These are phyloP conservation scores for Macrophya alboannulata DNA, from an alignment of 2,888 invertebrate species.

Conservation along the genomic window DNA sequence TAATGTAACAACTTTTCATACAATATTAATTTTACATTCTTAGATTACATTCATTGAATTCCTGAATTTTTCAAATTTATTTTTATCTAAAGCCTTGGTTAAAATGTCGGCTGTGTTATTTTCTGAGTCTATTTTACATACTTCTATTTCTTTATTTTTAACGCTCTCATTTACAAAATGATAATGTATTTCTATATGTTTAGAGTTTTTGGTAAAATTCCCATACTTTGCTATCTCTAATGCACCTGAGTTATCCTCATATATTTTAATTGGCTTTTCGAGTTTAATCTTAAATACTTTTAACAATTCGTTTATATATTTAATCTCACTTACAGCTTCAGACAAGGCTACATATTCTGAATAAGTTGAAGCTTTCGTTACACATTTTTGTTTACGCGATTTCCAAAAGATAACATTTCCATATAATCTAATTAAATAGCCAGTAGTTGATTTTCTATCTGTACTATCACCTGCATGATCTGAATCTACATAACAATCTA, in stretches of 20 bases:
- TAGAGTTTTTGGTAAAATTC: neutral
- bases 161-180: neutral
- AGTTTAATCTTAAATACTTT: neutral
- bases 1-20: too few species aligned
- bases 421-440: slow-evolving; percentile 53
- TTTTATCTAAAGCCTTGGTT: neutral
- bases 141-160: neutral
- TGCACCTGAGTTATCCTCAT: neutral
- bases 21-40: too few species aligned
- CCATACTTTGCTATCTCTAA: neutral
- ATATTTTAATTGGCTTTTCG: neutral
- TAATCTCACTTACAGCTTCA: neutral
- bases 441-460: slow-evolving; percentile 57
- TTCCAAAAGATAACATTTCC: slow-evolving; percentile 29
- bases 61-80: slow-evolving; percentile 3
- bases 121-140: neutral
- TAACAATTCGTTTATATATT: neutral
- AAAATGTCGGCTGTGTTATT: slow-evolving; percentile 20
- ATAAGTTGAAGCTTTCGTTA: slow-evolving; percentile 39
- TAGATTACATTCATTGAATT: too few species aligned
- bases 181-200: neutral
- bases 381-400: slow-evolving; percentile 9
- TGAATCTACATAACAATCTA: slow-evolving; percentile 57
- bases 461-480: slow-evolving; percentile 57
- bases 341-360: slow-evolving; percentile 11